Percentiles rank a stretch among this genome's conserved stretches.
phyloP scores from a whole-genome alignment of 2,888 invertebrate species.

The Trimorus sp. region DNA sequence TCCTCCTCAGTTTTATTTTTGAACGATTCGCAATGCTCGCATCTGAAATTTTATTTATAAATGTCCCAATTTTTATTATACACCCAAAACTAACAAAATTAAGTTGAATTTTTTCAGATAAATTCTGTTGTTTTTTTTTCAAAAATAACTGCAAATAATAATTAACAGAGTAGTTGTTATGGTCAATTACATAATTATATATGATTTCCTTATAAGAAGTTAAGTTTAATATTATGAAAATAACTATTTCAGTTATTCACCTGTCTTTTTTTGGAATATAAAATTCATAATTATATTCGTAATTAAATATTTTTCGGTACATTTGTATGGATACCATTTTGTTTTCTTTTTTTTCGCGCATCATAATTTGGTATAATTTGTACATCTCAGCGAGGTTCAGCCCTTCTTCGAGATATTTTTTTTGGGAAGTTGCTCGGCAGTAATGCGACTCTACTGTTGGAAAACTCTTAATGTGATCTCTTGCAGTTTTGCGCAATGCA shows the following conservation, averaged over 20 bases:
- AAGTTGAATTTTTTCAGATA: not conserved
- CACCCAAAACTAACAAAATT: not conserved
- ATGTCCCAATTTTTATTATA: not conserved
- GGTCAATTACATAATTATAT: too few species aligned
- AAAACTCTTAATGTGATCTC: conserved; percentile 36
- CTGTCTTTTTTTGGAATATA: conserved; percentile 54
- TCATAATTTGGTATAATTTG: conserved; percentile 20
- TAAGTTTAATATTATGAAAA: too few species aligned
- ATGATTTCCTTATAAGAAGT: too few species aligned
- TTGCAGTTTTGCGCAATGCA: conserved; percentile 13
- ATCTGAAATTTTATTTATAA: conserved; percentile 15
- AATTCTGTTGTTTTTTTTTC: not conserved
- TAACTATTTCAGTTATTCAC: conserved; percentile 4
- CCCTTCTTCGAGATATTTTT: conserved; percentile 51
- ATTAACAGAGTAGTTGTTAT: too few species aligned
- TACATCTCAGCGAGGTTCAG: conserved; percentile 44
- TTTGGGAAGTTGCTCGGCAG: conserved; percentile 32
- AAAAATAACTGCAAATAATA: too few species aligned
- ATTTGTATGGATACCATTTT: conserved; percentile 7
- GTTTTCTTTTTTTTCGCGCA: conserved; percentile 5
- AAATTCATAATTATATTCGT: conserved; percentile 49
- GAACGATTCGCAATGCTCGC: conserved; percentile 49
- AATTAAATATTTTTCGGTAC: conserved; percentile 53
- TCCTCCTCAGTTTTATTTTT: not conserved
- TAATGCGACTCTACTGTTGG: conserved; percentile 2